Base-by-base conservation (phyloP, 1,140 invertebrate genomes). In the Cydia pomonella region DNA sequence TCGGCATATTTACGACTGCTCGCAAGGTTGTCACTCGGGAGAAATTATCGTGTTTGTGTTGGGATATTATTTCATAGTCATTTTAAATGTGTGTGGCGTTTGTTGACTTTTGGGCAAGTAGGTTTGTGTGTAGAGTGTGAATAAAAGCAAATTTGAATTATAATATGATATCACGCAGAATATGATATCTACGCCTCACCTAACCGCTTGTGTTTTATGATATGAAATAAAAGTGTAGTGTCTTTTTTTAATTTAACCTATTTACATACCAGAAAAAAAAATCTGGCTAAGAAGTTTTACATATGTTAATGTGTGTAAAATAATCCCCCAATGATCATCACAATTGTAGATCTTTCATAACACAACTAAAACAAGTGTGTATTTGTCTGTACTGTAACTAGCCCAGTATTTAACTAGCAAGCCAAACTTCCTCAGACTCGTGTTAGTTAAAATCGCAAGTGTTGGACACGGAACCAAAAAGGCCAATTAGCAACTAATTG, bases 381-480 rank as follows among this genome's bases (percentile, higher is more conserved):
- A 1, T 59, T 12, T 10, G 6, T 59, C 21, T 21, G 53, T 59
- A 59, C 2, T 47, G 44, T 47, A n/a, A n/a, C 10, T 59, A 18
- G 5, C 9, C 21, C 21, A 23, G 21, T 23, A 10, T 59, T 59
- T 23, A 59, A 59, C 53, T 21, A 59, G 10, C 21, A 59, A 59
- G 21, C 21, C 1, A 59, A 59, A 59, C 53, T 59, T 50, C 53
- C 21, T 23, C 18, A 12, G 21, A 21, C 21, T 59, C 53, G 53
- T 59, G 21, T 59, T 21, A 59, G 53, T 23, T 59, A 12, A 59
- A 59, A 59, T 59, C 53, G 53, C 53, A 59, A 59, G 53, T 59
- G 53, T 59, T 23, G 16, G 53, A 23, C 53, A 12, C 53, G 53
- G 21, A 59, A 10, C 47, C 47, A 1, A 18, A 50, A 50, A 13